These are phyloP conservation scores for Cavia aperea DNA, from an alignment of 2,113 vertebrate species.

Conservation along the genomic window DNA sequence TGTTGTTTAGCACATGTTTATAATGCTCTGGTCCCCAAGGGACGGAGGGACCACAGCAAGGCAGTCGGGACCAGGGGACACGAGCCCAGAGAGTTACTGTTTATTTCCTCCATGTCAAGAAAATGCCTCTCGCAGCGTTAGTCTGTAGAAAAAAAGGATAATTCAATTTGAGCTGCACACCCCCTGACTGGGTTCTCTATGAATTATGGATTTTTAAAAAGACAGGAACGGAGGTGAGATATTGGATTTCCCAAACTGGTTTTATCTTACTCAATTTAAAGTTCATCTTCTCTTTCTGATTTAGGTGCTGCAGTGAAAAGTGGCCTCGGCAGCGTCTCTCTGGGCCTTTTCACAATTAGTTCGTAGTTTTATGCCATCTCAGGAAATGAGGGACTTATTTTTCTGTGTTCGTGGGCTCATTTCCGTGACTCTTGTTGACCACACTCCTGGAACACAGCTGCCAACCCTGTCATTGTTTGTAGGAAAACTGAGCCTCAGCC, in stretches of 20 bases:
- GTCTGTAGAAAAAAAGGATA: background rate
- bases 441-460: background rate
- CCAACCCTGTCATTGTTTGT: background rate
- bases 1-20: background rate
- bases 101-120: constrained; percentile 34
- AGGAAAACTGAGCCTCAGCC: background rate
- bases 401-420: background rate
- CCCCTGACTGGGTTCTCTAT: constrained; percentile 49
- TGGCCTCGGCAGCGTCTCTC: fast-evolving
- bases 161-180: constrained; percentile 21
- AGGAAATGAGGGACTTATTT: background rate
- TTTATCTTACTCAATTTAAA: constrained; percentile 39
- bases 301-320: background rate
- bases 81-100: background rate
- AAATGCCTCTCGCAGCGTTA: background rate
- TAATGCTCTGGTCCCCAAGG: fast-evolving
- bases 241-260: constrained; percentile 55
- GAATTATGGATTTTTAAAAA: constrained; percentile 65
- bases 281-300: background rate
- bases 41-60: background rate
- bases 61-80: background rate
- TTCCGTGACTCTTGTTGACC: background rate
- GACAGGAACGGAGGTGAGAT: constrained; percentile 48
- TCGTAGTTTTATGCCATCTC: fast-evolving
- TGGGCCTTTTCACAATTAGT: background rate